Evolutionary conservation across 2,113 vertebrate species (phyloP).

Genomic region (Dromiciops gliroides): DNA sequence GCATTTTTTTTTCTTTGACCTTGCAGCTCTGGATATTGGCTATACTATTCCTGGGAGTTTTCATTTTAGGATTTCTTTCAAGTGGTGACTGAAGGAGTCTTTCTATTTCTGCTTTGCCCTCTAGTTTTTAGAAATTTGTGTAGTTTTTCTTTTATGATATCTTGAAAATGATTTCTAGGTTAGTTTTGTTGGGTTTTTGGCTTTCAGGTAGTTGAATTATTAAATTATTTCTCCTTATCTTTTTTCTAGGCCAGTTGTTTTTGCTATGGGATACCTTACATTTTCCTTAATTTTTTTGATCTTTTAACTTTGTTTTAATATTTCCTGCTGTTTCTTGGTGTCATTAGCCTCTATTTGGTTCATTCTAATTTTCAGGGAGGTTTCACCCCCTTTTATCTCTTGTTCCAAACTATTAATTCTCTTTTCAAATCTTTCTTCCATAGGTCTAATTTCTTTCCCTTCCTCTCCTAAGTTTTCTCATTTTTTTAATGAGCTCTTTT

Average conservation of each 20-base stretch:
- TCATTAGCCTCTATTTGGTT: too few species aligned
- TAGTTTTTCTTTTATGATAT: not conserved
- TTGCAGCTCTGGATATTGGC: too few species aligned
- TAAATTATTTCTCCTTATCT: not conserved
- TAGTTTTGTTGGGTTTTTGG: not conserved
- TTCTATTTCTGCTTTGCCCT: not conserved
- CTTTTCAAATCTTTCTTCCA: not conserved
- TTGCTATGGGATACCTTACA: too few species aligned
- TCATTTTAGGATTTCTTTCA: not conserved
- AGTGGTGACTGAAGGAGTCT: not conserved
- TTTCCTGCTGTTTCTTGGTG: too few species aligned
- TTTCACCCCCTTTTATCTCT: too few species aligned
- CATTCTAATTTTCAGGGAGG: too few species aligned
- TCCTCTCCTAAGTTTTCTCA: not conserved
- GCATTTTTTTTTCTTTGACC: too few species aligned
- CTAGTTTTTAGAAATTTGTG: not conserved
- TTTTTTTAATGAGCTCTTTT: not conserved
- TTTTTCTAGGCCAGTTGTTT: not conserved
- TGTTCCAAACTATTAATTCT: not conserved
- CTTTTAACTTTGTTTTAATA: too few species aligned
- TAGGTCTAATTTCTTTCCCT: not conserved
- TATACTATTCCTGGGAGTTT: not conserved
- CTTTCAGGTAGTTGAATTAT: not conserved
- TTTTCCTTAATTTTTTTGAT: too few species aligned
- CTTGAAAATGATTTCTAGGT: not conserved